Evolutionary conservation across 2,797 vertebrate species (phyloP).

Genomic region (Melanotaenia pygmaea): DNA sequence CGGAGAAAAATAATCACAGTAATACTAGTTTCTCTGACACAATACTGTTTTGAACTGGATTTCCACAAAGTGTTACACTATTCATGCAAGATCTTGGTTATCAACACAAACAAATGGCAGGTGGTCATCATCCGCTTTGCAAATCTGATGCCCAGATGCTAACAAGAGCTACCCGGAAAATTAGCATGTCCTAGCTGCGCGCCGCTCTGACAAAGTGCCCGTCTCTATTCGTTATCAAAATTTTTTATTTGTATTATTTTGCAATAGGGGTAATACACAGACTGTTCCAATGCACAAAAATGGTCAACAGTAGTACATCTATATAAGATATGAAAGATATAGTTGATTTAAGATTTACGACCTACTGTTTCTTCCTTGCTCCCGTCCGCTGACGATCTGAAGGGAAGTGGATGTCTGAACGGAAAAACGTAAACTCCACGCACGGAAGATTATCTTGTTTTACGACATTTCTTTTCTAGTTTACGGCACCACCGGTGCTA

Average conservation of each 20-base stretch:
- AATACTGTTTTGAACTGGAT: not conserved
- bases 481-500: constrained; percentile 61
- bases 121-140: not conserved
- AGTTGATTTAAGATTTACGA: constrained; percentile 5
- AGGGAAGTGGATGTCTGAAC: constrained; percentile 40
- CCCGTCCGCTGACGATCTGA: constrained; percentile 21
- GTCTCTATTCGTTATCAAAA: not conserved
- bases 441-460: constrained; percentile 10
- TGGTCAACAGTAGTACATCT: fast-evolving
- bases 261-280: fast-evolving
- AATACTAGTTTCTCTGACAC: not conserved
- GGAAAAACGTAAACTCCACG: constrained; percentile 55
- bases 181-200: constrained; percentile 30
- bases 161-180: constrained; percentile 33
- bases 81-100: fast-evolving
- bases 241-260: not conserved
- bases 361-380: constrained; percentile 48
- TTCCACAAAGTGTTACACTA: fast-evolving
- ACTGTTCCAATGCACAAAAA: fast-evolving
- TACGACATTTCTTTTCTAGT: constrained; percentile 9
- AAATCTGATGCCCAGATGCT: constrained; percentile 20
- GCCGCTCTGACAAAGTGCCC: constrained; percentile 68
- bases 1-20: not conserved
- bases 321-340: fast-evolving
- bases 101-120: not conserved